phyloP scores from a whole-genome alignment of 2,797 vertebrate genomes.

The Alauda arvensis region DNA sequence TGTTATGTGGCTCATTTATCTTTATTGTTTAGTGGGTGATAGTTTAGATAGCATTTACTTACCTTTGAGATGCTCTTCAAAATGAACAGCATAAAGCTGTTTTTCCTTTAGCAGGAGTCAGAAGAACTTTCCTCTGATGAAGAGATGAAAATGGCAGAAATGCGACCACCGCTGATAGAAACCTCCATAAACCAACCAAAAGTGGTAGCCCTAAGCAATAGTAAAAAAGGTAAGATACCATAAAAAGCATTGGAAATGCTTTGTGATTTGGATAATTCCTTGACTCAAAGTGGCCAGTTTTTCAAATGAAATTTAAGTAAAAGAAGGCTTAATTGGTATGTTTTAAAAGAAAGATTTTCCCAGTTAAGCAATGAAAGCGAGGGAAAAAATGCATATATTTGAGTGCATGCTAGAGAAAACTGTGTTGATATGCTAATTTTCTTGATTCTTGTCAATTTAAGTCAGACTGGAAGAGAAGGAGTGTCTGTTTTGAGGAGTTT shows the following conservation, averaged over 20 bases:
- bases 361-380: neutral
- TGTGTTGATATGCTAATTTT: neutral
- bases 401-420: neutral
- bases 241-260: neutral
- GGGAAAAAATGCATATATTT: neutral
- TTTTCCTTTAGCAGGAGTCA: slow-evolving; percentile 80
- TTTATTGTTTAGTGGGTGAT: neutral
- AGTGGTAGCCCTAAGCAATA: slow-evolving; percentile 92
- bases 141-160: slow-evolving; percentile 97
- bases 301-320: neutral
- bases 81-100: neutral
- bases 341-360: neutral
- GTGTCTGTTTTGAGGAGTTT: neutral
- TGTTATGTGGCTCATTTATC: neutral
- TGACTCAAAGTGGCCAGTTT: neutral
- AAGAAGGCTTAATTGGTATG: neutral
- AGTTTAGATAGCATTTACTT: neutral
- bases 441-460: neutral
- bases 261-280: neutral
- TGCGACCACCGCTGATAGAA: slow-evolving; percentile 94
- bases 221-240: slow-evolving; percentile 87
- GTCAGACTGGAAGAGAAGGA: neutral
- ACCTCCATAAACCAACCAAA: slow-evolving; percentile 96
- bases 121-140: slow-evolving; percentile 95
- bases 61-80: neutral